A percentile compares a stretch with the other conserved stretches of the same genome.
Conservation (phyloP, 2,888 invertebrate genomes). For the Meteorus colon region DNA sequence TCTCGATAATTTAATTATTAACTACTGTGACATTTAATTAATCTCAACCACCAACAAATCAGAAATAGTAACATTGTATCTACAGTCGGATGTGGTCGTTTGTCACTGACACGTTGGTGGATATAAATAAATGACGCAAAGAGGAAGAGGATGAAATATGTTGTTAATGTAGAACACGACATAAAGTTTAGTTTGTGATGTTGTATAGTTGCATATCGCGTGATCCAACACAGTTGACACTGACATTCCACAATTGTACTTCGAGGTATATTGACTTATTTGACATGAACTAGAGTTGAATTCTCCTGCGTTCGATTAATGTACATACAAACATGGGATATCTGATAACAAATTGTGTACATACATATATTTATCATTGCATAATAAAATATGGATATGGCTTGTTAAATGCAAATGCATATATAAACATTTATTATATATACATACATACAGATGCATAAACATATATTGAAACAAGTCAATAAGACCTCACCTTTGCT, state of each 20-base stretch:
- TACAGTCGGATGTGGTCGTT: slow-evolving; percentile 17
- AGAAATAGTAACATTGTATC: slow-evolving; percentile 19
- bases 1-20: slow-evolving; percentile 2
- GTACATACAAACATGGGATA: slow-evolving; percentile 40
- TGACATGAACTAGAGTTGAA: slow-evolving; percentile 45
- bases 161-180: slow-evolving; percentile 19
- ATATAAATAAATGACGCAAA: slow-evolving; percentile 12
- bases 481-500: slow-evolving; percentile 27
- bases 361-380: slow-evolving; percentile 40
- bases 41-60: slow-evolving; percentile 6
- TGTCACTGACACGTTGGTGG: slow-evolving; percentile 25
- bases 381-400: slow-evolving; percentile 43
- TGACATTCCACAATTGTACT: slow-evolving; percentile 49
- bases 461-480: slow-evolving; percentile 18
- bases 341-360: slow-evolving; percentile 46
- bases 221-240: slow-evolving; percentile 54
- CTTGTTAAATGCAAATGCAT: slow-evolving; percentile 38
- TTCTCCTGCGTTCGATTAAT: slow-evolving; percentile 43
- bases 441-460: slow-evolving; percentile 26
- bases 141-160: slow-evolving; percentile 10
- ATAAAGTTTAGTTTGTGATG: slow-evolving; percentile 22
- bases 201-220: slow-evolving; percentile 32
- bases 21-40: background rate
- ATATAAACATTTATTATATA: slow-evolving; percentile 15
- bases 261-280: slow-evolving; percentile 43